Conservation (phyloP, 2,888 invertebrate species). For the Ennomos fuscantarius region DNA sequence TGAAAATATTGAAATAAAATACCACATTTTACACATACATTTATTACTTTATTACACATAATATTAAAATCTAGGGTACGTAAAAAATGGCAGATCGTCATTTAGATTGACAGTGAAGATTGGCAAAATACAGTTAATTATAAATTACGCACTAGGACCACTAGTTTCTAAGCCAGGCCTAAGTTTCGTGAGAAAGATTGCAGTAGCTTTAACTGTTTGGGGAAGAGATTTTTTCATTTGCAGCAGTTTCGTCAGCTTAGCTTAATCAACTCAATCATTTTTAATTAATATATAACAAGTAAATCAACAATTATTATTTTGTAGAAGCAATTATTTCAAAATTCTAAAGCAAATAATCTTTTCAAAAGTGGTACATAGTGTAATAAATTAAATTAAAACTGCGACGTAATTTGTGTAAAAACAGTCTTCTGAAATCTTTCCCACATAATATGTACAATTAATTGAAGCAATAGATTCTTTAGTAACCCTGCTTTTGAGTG, state of each 20-base stretch:
- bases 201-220: too few relatives aligned
- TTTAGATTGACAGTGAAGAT: conserved; percentile 77
- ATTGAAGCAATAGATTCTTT: conserved; percentile 70
- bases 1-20: conserved; percentile 43
- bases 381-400: too few relatives aligned
- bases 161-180: conserved; percentile 69
- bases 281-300: too few relatives aligned
- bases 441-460: conserved; percentile 60
- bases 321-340: not conserved
- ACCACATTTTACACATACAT: conserved; percentile 70
- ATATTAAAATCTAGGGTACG: conserved; percentile 81
- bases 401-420: too few relatives aligned
- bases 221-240: too few relatives aligned
- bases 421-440: conserved; percentile 57
- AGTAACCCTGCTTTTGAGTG: conserved; percentile 72
- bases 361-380: too few relatives aligned
- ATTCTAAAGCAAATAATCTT: too few relatives aligned
- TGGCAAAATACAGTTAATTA: conserved; percentile 63
- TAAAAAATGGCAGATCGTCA: conserved; percentile 84
- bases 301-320: too few relatives aligned
- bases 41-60: conserved; percentile 71
- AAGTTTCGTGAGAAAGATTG: conserved; percentile 43
- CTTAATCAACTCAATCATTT: too few relatives aligned
- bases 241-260: too few relatives aligned
- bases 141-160: conserved; percentile 68